Evolutionary conservation across 1,140 invertebrate genomes (phyloP).

Genomic region (Parasteatoda tepidariorum): DNA sequence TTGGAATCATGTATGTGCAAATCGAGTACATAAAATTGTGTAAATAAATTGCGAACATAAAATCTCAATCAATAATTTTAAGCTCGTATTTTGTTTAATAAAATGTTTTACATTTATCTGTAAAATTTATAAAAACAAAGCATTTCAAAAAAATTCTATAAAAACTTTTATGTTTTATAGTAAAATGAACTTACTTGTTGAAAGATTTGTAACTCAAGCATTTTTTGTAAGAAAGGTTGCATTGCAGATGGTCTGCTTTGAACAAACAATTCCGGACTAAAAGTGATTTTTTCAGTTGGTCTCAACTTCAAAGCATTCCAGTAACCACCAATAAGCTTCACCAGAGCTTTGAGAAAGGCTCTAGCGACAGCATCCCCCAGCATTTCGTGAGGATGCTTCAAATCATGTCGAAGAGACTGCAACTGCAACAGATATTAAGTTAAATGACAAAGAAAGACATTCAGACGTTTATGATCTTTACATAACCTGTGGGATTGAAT

Average conservation of each 20-base stretch:
- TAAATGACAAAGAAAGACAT: too few relatives aligned
- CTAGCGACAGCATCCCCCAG: slow-evolving; percentile 90
- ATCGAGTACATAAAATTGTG: too few relatives aligned
- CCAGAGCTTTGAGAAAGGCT: slow-evolving; percentile 88
- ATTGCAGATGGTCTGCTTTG: slow-evolving; percentile 82
- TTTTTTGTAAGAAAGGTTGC: slow-evolving; percentile 89
- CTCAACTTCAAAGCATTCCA: slow-evolving; percentile 81
- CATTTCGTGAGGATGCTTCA: slow-evolving; percentile 73
- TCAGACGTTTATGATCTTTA: too few relatives aligned
- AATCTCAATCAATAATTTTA: too few relatives aligned
- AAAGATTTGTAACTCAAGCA: slow-evolving; percentile 94
- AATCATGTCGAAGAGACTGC: slow-evolving; percentile 66
- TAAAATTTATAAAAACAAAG: too few relatives aligned
- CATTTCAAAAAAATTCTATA: too few relatives aligned
- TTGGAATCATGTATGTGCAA: too few relatives aligned
- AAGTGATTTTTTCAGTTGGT: slow-evolving; percentile 76
- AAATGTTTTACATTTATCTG: too few relatives aligned
- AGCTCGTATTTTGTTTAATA: too few relatives aligned
- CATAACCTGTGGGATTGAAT: too few relatives aligned
- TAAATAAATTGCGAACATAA: too few relatives aligned
- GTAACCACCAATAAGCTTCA: slow-evolving; percentile 90
- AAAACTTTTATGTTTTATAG: too few relatives aligned
- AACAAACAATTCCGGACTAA: slow-evolving; percentile 86
- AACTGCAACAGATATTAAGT: slow-evolving; percentile 63
- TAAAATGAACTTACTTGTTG: slow-evolving; percentile 77